phyloP scores from a whole-genome alignment of 2,113 vertebrate genomes.

The Oriolus oriolus region DNA sequence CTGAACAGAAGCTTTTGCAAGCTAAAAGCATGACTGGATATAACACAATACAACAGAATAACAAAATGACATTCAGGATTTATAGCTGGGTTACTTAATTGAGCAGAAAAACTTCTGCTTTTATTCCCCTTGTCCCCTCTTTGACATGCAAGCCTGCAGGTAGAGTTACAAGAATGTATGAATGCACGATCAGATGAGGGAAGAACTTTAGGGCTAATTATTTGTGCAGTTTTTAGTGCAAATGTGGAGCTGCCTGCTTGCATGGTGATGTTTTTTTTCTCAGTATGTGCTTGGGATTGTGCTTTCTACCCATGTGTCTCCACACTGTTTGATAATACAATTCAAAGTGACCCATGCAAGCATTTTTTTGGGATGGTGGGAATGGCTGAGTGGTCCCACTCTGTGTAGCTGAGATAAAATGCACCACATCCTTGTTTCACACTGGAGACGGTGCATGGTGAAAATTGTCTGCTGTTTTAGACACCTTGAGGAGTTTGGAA shows the following conservation, averaged over 20 bases:
- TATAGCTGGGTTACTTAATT: background rate
- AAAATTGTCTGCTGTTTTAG: background rate
- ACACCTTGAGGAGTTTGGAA: background rate
- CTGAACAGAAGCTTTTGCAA: background rate
- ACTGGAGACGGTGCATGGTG: background rate
- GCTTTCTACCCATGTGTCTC: background rate
- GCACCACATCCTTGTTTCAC: background rate
- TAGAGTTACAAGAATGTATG: background rate
- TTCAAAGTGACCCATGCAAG: background rate
- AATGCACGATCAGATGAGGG: background rate
- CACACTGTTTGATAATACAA: background rate
- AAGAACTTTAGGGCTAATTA: background rate
- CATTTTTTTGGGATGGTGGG: background rate
- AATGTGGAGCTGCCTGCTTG: background rate
- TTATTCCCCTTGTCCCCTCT: accelerated
- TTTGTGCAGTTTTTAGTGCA: background rate
- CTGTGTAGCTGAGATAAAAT: background rate
- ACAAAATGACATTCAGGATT: background rate
- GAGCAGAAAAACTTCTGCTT: background rate
- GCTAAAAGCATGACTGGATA: background rate
- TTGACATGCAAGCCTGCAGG: background rate
- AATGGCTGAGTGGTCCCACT: background rate
- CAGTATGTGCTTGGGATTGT: background rate
- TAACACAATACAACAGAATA: background rate
- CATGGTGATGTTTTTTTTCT: background rate